These are phyloP conservation scores for Bathynomus jamesi DNA, from an alignment of 1,140 invertebrate genomes.

Conservation along the genomic window DNA sequence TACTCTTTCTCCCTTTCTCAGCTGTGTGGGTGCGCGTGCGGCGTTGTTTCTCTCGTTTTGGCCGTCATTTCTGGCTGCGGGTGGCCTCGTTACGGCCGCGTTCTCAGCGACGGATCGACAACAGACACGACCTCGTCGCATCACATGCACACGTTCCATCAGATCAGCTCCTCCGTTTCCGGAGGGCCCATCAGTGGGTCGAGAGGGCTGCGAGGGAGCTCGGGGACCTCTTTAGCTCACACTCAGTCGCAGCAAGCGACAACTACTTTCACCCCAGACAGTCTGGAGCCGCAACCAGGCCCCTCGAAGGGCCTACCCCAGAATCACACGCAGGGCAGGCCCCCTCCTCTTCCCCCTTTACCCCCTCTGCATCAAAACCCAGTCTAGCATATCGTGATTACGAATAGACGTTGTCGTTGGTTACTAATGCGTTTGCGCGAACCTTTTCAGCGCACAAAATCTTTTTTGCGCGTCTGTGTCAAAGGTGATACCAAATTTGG, in stretches of 20 bases:
- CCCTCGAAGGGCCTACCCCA: conserved; percentile 46
- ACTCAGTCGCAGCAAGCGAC: conserved; percentile 38
- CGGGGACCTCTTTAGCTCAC: conserved; percentile 16
- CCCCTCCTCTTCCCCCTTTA: neutral
- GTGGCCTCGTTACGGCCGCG: conserved; percentile 37
- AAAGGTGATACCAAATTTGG: no score
- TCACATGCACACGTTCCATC: conserved; percentile 37
- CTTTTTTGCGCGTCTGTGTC: no score
- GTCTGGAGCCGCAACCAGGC: conserved; percentile 51
- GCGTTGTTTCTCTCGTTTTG: conserved; percentile 38
- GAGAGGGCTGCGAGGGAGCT: conserved; percentile 13
- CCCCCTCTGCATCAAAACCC: neutral
- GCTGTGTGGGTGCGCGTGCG: conserved; percentile 39
- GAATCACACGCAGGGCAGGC: conserved; percentile 32
- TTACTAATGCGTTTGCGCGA: no score
- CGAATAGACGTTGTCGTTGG: no score
- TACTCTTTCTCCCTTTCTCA: conserved; percentile 19
- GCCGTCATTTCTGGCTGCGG: conserved; percentile 37
- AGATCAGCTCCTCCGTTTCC: conserved; percentile 18
- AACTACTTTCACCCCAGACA: conserved; percentile 41
- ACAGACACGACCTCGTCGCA: conserved; percentile 36
- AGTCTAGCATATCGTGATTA: neutral
- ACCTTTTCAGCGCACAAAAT: no score
- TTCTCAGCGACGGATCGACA: conserved; percentile 30
- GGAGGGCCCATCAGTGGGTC: conserved; percentile 12